Evolutionary conservation across 1,140 invertebrate species (phyloP).

Genomic region (Dendroctonus valens): DNA sequence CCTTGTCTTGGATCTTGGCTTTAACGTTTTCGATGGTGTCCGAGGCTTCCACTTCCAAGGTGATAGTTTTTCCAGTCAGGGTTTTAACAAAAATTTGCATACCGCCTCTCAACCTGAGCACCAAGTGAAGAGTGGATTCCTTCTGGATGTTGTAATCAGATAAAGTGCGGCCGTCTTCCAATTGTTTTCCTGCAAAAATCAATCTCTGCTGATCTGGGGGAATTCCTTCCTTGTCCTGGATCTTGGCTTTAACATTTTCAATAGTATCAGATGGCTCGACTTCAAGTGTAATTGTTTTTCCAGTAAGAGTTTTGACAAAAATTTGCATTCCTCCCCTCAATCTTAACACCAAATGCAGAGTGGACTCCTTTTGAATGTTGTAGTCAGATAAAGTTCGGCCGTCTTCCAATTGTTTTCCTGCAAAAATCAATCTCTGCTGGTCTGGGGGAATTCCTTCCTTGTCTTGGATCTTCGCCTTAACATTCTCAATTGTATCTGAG

Average conservation of each 20-base stretch:
- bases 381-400: constrained; percentile 89
- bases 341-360: constrained; percentile 87
- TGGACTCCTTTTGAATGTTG: constrained; percentile 93
- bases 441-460: constrained; percentile 89
- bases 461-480: constrained; percentile 91
- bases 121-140: constrained; percentile 89
- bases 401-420: constrained; percentile 93
- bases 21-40: constrained; percentile 18
- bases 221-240: constrained; percentile 89
- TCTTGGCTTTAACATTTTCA: constrained; percentile 93
- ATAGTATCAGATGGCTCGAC: constrained; percentile 90
- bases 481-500: constrained; percentile 92
- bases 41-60: constrained; percentile 64
- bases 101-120: constrained; percentile 88
- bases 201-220: constrained; percentile 86
- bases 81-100: constrained; percentile 58
- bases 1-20: constrained; percentile 13
- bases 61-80: constrained; percentile 70
- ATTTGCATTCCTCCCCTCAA: constrained; percentile 97
- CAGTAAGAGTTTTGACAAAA: constrained; percentile 91
- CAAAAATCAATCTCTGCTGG: constrained; percentile 87
- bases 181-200: constrained; percentile 91
- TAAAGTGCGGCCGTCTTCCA: constrained; percentile 90
- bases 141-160: constrained; percentile 95
- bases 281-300: constrained; percentile 93